These are phyloP conservation scores for Diploscapter pachys DNA, from an alignment of 1,140 invertebrate species.

Conservation along the genomic window DNA sequence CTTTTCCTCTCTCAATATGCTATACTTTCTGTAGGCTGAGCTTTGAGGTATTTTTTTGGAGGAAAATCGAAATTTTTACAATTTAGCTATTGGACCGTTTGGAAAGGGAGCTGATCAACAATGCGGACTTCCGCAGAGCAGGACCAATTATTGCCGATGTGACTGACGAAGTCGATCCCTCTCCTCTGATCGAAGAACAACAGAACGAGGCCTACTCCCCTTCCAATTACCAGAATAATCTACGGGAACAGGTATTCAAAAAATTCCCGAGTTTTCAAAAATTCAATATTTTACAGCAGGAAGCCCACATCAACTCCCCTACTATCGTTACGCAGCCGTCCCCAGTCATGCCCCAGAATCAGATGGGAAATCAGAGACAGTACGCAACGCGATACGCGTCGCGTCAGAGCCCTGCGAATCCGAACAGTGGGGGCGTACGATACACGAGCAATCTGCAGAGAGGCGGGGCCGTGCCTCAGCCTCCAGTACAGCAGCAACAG, in stretches of 20 bases:
- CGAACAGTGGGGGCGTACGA: not conserved
- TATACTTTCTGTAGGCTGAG: not conserved
- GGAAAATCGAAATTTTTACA: no score
- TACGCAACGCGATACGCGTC: no score
- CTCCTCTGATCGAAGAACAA: slow-evolving; percentile 13
- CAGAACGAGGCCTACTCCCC: not conserved
- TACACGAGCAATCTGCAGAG: not conserved
- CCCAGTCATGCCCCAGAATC: not conserved
- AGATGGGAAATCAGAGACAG: no score
- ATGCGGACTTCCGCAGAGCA: slow-evolving; percentile 43
- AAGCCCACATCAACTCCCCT: not conserved
- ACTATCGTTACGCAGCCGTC: not conserved
- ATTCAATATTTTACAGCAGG: not conserved
- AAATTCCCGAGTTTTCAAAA: not conserved
- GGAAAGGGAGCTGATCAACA: slow-evolving; percentile 28
- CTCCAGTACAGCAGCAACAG: not conserved
- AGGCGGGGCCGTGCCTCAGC: not conserved
- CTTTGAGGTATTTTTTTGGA: no score
- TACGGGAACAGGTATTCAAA: slow-evolving; percentile 12
- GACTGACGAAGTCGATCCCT: slow-evolving; percentile 47
- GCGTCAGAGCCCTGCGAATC: no score
- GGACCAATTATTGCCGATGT: slow-evolving; percentile 55
- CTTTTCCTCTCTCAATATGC: not conserved
- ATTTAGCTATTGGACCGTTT: slow-evolving; percentile 26
- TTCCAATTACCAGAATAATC: not conserved